These are phyloP conservation scores for Drosophila cyrtoloma DNA, from an alignment of 2,888 invertebrate species.

Conservation along the genomic window DNA sequence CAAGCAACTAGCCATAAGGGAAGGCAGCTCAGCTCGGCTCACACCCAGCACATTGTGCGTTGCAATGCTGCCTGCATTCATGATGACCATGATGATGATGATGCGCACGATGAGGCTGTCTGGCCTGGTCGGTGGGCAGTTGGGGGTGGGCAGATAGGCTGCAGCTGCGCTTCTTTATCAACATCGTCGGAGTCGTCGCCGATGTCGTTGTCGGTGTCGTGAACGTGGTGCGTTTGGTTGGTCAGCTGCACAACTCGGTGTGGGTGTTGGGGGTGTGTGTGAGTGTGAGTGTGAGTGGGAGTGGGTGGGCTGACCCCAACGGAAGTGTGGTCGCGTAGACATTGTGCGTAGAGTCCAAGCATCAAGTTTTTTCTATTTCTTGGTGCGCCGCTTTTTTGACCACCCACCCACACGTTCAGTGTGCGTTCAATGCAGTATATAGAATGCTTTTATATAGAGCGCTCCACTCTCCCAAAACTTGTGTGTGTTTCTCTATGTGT, in stretches of 20 bases:
- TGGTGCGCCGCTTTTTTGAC: conserved; percentile 46
- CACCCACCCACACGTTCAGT: conserved; percentile 9
- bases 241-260: conserved; percentile 53
- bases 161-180: conserved; percentile 65
- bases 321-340: conserved; percentile 77
- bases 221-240: conserved; percentile 67
- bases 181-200: conserved; percentile 33
- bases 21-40: conserved; percentile 27
- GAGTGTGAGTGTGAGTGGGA: not conserved
- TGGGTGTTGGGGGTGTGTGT: conserved; percentile 4
- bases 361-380: conserved; percentile 78
- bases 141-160: conserved; percentile 20
- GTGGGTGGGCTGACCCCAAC: conserved; percentile 34
- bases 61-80: conserved; percentile 44
- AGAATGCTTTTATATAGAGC: conserved; percentile 49
- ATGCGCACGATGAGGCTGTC: conserved; percentile 35
- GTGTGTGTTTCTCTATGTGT: conserved; percentile 29
- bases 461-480: conserved; percentile 10
- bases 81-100: conserved; percentile 28
- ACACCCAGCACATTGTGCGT: conserved; percentile 48
- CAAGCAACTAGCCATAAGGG: conserved; percentile 68
- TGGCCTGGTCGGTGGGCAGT: conserved; percentile 22
- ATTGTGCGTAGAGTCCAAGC: conserved; percentile 72
- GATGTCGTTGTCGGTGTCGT: conserved; percentile 25
- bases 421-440: conserved; percentile 64